These are phyloP conservation scores for Pachliopta kotzebuea DNA, from an alignment of 2,888 invertebrate genomes.

Conservation along the genomic window DNA sequence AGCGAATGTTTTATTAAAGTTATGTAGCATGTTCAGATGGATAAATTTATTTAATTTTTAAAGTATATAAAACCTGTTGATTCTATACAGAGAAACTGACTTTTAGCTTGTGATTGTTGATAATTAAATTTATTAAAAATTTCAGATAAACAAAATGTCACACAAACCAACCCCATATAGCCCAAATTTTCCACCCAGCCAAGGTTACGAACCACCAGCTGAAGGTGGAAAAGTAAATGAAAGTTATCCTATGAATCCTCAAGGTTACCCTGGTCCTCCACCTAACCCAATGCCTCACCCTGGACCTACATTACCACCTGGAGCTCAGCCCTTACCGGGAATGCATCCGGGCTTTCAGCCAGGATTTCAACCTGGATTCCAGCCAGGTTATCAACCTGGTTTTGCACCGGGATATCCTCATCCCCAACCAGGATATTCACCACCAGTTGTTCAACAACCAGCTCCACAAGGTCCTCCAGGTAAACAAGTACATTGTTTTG, in stretches of 20 bases:
- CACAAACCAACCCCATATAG: constrained; percentile 67
- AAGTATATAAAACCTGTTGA: too few relatives aligned
- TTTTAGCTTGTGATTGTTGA: too few relatives aligned
- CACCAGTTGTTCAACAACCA: constrained; percentile 59
- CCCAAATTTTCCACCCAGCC: constrained; percentile 68
- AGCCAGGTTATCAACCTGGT: constrained; percentile 53
- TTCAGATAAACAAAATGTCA: constrained; percentile 45
- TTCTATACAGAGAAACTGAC: too few relatives aligned
- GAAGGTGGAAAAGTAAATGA: constrained; percentile 52
- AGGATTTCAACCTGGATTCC: constrained; percentile 56
- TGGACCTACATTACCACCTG: constrained; percentile 51
- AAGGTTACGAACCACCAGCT: constrained; percentile 65
- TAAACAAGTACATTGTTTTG: constrained; percentile 29
- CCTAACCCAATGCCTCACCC: constrained; percentile 44
- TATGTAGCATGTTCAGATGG: too few relatives aligned
- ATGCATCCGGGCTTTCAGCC: constrained; percentile 65
- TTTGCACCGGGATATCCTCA: constrained; percentile 46
- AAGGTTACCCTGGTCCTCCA: constrained; percentile 54
- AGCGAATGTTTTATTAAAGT: too few relatives aligned
- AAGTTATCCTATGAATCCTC: constrained; percentile 55
- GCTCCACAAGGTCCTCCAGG: constrained; percentile 53
- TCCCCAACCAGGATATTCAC: constrained; percentile 40
- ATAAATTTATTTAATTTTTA: too few relatives aligned
- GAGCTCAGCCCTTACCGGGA: constrained; percentile 61
- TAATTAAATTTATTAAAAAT: background rate